These are phyloP conservation scores for Cherax quadricarinatus DNA, from an alignment of 1,140 invertebrate species.

Conservation along the genomic window DNA sequence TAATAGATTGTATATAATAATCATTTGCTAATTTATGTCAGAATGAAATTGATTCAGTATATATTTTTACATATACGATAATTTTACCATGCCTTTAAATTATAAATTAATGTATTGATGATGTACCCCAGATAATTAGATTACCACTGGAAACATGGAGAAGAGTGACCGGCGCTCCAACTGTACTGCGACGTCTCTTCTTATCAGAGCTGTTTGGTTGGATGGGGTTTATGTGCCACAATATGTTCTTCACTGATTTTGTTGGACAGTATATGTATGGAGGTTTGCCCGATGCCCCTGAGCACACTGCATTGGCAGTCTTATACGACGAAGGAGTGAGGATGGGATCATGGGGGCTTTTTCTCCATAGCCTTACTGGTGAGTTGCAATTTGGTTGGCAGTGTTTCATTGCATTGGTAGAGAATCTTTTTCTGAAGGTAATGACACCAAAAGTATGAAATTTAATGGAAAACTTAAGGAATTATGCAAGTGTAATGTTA, in stretches of 20 bases:
- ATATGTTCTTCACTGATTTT: conserved; percentile 80
- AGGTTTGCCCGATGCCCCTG: conserved; percentile 77
- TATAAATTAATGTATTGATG: neutral
- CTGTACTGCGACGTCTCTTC: conserved; percentile 76
- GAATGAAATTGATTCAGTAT: too few species aligned
- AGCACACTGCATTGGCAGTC: conserved; percentile 74
- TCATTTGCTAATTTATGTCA: too few species aligned
- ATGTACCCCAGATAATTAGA: conserved; percentile 27
- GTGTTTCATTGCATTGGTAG: too few species aligned
- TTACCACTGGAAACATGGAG: conserved; percentile 53
- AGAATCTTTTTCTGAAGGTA: too few species aligned
- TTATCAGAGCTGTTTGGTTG: conserved; percentile 74
- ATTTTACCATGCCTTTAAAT: neutral
- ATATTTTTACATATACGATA: too few species aligned
- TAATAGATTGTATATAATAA: too few species aligned
- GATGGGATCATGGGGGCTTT: conserved; percentile 79
- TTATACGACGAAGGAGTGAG: conserved; percentile 79
- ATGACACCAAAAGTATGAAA: too few species aligned
- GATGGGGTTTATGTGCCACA: conserved; percentile 78
- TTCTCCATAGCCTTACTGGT: conserved; percentile 78
- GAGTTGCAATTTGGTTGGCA: neutral
- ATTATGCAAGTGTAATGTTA: too few species aligned
- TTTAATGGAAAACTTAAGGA: too few species aligned
- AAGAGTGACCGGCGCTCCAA: conserved; percentile 74
- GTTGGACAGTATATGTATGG: conserved; percentile 79